Conservation (phyloP, 2,797 vertebrate species). For the Melanogrammus aeglefinus region DNA sequence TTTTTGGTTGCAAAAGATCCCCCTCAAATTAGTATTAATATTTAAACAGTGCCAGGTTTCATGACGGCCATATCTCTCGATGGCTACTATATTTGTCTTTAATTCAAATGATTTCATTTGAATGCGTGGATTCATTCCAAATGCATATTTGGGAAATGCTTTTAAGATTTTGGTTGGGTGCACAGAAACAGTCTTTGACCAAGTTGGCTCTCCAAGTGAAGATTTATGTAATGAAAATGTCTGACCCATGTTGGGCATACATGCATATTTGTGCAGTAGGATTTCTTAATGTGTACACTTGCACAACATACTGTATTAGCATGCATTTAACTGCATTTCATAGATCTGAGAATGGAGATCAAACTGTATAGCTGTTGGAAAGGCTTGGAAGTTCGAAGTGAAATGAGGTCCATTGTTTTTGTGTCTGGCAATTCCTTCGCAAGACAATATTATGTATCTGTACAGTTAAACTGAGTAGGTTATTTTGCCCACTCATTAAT, state of each 20-base stretch:
- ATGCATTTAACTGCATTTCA: conserved; percentile 71
- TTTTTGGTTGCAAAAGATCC: background rate
- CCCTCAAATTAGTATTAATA: background rate
- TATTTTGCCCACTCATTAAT: conserved; percentile 81
- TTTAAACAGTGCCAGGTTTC: background rate
- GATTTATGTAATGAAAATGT: conserved; percentile 61
- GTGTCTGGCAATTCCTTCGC: conserved; percentile 62
- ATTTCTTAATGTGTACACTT: conserved; percentile 66
- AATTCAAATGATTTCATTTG: conserved; percentile 41
- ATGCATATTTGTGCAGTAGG: conserved; percentile 58
- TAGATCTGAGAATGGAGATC: conserved; percentile 59
- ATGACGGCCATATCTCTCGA: background rate
- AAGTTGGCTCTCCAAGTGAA: conserved; percentile 61
- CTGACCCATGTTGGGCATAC: conserved; percentile 58
- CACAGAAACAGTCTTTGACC: conserved; percentile 38
- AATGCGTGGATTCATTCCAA: conserved; percentile 34
- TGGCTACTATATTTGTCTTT: conserved; percentile 33
- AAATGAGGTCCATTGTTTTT: conserved; percentile 65
- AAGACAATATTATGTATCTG: conserved; percentile 74
- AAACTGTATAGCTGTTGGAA: conserved; percentile 67
- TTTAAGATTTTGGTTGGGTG: conserved; percentile 36
- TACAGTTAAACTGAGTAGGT: conserved; percentile 80
- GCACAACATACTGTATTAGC: conserved; percentile 70
- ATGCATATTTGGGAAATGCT: conserved; percentile 30
- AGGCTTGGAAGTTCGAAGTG: conserved; percentile 47